These are phyloP conservation scores for Urosaurus nigricauda DNA, from an alignment of 2,797 vertebrate genomes.

Conservation along the genomic window DNA sequence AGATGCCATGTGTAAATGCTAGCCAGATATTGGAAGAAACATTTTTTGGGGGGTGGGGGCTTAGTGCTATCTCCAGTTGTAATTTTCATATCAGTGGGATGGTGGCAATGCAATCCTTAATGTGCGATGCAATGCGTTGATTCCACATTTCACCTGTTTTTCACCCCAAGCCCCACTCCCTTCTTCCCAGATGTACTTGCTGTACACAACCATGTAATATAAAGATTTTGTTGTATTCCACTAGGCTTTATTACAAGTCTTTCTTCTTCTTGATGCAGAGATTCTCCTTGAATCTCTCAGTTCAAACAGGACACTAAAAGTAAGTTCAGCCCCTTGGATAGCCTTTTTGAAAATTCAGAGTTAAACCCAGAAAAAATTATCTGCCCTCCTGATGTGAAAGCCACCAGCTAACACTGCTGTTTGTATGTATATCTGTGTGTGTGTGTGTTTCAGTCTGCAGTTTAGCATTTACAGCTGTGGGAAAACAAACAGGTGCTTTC, in stretches of 20 bases:
- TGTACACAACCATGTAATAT: constrained; percentile 11
- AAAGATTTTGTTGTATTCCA: constrained; percentile 17
- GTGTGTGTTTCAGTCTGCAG: no score
- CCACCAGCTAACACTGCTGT: no score
- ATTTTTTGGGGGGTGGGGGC: neutral
- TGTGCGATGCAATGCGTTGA: no score
- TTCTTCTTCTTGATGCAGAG: neutral
- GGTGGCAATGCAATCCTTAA: no score
- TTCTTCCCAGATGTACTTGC: neutral
- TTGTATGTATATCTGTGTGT: no score
- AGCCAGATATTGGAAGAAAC: neutral
- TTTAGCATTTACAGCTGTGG: neutral
- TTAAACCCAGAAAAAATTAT: no score
- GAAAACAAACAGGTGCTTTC: neutral
- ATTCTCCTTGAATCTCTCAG: constrained; percentile 39
- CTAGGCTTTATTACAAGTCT: constrained; percentile 17
- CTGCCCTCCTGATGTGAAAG: no score
- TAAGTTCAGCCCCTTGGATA: no score
- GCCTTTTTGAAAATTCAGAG: no score
- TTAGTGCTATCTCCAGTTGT: no score
- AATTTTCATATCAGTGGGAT: no score
- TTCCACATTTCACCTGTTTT: neutral
- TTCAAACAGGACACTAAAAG: constrained; percentile 29
- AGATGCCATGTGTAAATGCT: neutral
- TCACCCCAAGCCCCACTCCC: neutral